Evolutionary conservation across 2,888 invertebrate genomes (phyloP).

Genomic region (Invenusta paracnida): DNA sequence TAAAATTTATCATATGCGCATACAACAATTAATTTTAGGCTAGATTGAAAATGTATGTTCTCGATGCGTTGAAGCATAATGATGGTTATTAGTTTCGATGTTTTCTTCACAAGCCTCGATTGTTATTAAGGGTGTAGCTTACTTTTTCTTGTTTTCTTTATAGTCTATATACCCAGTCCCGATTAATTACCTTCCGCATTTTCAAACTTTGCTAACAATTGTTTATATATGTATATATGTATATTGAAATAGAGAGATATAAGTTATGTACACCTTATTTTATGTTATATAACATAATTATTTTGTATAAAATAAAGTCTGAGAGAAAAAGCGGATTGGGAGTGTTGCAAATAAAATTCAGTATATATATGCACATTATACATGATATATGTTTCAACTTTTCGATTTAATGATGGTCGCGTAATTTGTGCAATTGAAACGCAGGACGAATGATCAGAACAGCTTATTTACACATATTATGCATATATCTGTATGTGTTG

Average conservation of each 20-base stretch:
- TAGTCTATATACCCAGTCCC: neutral
- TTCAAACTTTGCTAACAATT: neutral
- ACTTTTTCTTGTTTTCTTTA: constrained; percentile 1
- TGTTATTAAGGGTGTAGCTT: constrained; percentile 3
- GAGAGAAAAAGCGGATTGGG: no score
- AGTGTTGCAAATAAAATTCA: no score
- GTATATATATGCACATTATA: no score
- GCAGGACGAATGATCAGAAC: no score
- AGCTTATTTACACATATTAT: no score
- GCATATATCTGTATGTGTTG: no score
- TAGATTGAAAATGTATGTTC: constrained; percentile 1
- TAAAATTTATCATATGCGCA: neutral
- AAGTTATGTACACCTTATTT: neutral
- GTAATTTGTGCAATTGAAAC: no score
- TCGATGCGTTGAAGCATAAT: constrained; percentile 26
- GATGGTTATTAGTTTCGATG: constrained; percentile 26
- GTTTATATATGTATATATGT: neutral
- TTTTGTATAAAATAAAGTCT: no score
- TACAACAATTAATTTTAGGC: neutral
- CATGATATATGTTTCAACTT: no score
- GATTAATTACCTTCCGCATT: constrained; percentile 27
- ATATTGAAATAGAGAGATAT: neutral
- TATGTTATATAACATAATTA: no score
- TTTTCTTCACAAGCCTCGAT: constrained; percentile 26
- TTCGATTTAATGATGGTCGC: no score